These are phyloP conservation scores for Cyprinodon brontotheroides DNA, from an alignment of 2,113 vertebrate species.

Conservation along the genomic window DNA sequence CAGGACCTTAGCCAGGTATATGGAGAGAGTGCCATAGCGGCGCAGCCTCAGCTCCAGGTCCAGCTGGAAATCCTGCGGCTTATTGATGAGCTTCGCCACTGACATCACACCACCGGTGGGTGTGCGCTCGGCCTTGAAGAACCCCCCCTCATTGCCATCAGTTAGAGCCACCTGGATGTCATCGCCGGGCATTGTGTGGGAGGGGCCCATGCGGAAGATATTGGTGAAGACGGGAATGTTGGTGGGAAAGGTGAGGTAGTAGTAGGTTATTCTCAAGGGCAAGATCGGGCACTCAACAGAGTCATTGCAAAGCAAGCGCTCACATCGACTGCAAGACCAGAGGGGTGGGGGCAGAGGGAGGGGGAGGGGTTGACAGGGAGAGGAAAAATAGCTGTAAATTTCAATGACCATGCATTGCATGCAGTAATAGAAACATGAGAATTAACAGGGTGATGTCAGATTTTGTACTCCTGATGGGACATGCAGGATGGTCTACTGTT, in stretches of 20 bases:
- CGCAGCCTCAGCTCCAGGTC: slow-evolving; percentile 89
- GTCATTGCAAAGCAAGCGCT: slow-evolving; percentile 98
- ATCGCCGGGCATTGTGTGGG: slow-evolving; percentile 86
- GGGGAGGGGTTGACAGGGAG: slow-evolving; percentile 63
- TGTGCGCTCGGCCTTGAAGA: slow-evolving; percentile 86
- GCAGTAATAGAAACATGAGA: slow-evolving; percentile 64
- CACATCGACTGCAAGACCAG: slow-evolving; percentile 93
- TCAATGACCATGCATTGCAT: slow-evolving; percentile 74
- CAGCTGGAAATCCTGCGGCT: slow-evolving; percentile 90
- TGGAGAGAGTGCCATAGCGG: slow-evolving; percentile 84
- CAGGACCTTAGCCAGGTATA: slow-evolving; percentile 89
- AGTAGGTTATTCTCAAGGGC: slow-evolving; percentile 98
- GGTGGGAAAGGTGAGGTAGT: slow-evolving; percentile 97
- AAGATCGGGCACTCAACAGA: slow-evolving; percentile 92
- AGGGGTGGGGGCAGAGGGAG: slow-evolving; percentile 54
- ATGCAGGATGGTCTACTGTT: slow-evolving; percentile 59
- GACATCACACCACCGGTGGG: slow-evolving; percentile 87
- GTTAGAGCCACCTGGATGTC: slow-evolving; percentile 90
- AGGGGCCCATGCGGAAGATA: slow-evolving; percentile 98
- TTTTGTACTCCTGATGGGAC: slow-evolving; percentile 49
- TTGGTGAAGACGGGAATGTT: slow-evolving; percentile 92
- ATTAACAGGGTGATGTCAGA: slow-evolving; percentile 43
- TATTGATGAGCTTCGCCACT: slow-evolving; percentile 83
- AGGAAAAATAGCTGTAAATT: slow-evolving; percentile 65
- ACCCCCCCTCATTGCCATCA: slow-evolving; percentile 88